Evolutionary conservation across 2,113 vertebrate species (phyloP).

Genomic region (Struthidea cinerea): DNA sequence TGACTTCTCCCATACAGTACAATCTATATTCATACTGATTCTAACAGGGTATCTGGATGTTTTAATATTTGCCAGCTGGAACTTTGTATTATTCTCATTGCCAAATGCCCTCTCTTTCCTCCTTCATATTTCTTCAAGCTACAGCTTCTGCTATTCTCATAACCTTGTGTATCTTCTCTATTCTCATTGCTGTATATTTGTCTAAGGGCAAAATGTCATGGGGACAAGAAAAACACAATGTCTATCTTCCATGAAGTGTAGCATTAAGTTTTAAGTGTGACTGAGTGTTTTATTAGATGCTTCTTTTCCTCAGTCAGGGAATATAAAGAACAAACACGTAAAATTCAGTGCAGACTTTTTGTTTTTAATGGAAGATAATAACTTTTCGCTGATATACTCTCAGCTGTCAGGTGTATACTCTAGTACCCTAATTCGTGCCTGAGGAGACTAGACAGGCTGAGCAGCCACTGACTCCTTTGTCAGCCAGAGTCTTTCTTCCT

Average conservation of each 20-base stretch:
- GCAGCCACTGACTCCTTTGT: not conserved
- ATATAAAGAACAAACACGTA: not conserved
- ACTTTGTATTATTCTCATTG: not conserved
- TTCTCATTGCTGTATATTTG: not conserved
- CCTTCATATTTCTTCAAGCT: not conserved
- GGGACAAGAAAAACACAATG: not conserved
- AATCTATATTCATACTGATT: not conserved
- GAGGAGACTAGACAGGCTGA: not conserved
- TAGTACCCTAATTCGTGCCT: not conserved
- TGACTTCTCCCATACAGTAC: not conserved
- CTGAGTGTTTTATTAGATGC: not conserved
- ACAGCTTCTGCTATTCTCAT: not conserved
- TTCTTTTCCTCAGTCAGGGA: not conserved
- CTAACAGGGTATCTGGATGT: not conserved
- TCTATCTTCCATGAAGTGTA: not conserved
- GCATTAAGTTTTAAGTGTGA: not conserved
- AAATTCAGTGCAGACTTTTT: not conserved
- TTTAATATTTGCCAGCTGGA: conserved; percentile 37
- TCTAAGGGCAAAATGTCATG: not conserved
- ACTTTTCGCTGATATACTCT: not conserved
- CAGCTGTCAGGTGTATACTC: not conserved
- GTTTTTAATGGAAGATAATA: not conserved
- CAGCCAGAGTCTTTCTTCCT: not conserved
- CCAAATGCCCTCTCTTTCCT: not conserved
- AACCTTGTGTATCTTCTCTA: not conserved